Percentiles rank a stretch among this genome's conserved stretches.
These are phyloP conservation scores for Lordiphosa andalusiaca DNA, from an alignment of 2,888 invertebrate genomes.

Conservation along the genomic window DNA sequence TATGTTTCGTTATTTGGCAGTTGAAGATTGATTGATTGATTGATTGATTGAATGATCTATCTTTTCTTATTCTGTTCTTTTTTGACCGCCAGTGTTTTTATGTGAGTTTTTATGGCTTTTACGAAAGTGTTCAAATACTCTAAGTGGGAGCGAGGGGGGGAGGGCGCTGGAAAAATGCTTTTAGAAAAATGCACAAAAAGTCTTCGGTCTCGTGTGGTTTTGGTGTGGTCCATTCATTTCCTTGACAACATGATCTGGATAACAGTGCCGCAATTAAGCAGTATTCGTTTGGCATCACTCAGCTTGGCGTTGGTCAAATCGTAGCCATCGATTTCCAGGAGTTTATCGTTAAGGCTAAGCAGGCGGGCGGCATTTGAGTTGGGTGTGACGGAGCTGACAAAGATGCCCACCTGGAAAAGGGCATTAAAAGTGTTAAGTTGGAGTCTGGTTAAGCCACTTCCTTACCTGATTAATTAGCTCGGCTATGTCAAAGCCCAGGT, in stretches of 20 bases:
- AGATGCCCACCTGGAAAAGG: constrained; percentile 69
- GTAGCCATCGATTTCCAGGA: constrained; percentile 78
- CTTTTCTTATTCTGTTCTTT: constrained; percentile 17
- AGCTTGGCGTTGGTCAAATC: constrained; percentile 78
- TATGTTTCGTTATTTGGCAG: constrained; percentile 41
- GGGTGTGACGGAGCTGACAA: constrained; percentile 70
- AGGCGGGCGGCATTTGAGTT: constrained; percentile 72
- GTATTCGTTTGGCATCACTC: constrained; percentile 73
- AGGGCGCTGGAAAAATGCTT: constrained; percentile 37
- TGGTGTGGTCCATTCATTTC: constrained; percentile 58
- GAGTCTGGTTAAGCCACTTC: neutral
- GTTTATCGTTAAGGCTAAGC: constrained; percentile 73
- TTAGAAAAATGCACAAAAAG: constrained; percentile 73
- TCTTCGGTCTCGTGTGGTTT: constrained; percentile 61
- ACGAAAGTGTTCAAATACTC: neutral
- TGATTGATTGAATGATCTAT: constrained; percentile 15
- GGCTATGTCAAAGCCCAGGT: constrained; percentile 75
- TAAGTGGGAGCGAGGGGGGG: constrained; percentile 8
- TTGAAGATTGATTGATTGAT: constrained; percentile 25
- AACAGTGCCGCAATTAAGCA: constrained; percentile 70
- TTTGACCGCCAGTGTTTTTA: too few species aligned
- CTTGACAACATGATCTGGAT: constrained; percentile 79
- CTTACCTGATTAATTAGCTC: constrained; percentile 73
- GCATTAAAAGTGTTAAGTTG: too few species aligned
- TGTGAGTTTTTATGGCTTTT: neutral